A percentile compares a stretch with the other conserved stretches of the same genome.
These are phyloP conservation scores for Tanytarsus gracilentus DNA, from an alignment of 2,888 invertebrate species.

Conservation along the genomic window DNA sequence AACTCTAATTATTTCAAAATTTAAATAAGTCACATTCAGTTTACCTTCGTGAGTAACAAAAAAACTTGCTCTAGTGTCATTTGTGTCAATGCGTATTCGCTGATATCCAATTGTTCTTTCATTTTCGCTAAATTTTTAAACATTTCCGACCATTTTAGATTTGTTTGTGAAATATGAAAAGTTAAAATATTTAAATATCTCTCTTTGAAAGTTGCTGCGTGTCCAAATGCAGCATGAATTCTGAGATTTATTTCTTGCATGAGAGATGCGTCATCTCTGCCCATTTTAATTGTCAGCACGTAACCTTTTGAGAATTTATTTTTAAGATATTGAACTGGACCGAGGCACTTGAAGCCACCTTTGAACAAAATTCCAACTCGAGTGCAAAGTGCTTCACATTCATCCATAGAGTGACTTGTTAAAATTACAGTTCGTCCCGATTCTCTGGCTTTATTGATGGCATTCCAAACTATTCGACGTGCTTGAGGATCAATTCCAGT, in stretches of 20 bases:
- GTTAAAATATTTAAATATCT: conserved; percentile 56
- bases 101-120: conserved; percentile 50
- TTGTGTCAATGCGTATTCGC: conserved; percentile 72
- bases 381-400: conserved; percentile 66
- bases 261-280: not conserved
- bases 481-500: conserved; percentile 50
- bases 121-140: conserved; percentile 57
- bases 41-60: conserved; percentile 54
- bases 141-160: conserved; percentile 51
- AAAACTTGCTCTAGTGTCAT: conserved; percentile 74
- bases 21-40: conserved; percentile 34
- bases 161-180: conserved; percentile 51
- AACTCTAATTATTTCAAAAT: too few relatives aligned
- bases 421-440: conserved; percentile 60
- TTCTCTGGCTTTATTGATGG: conserved; percentile 52
- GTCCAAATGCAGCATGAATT: conserved; percentile 37
- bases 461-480: conserved; percentile 63
- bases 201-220: conserved; percentile 46
- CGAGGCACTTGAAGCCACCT: conserved; percentile 56
- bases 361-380: conserved; percentile 65
- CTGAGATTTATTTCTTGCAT: not conserved
- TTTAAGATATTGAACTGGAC: conserved; percentile 59
- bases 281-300: conserved; percentile 44
- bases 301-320: conserved; percentile 56
- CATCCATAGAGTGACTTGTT: conserved; percentile 71